Conservation (phyloP, 2,797 vertebrate species). For the Lithobates sylvaticus region DNA sequence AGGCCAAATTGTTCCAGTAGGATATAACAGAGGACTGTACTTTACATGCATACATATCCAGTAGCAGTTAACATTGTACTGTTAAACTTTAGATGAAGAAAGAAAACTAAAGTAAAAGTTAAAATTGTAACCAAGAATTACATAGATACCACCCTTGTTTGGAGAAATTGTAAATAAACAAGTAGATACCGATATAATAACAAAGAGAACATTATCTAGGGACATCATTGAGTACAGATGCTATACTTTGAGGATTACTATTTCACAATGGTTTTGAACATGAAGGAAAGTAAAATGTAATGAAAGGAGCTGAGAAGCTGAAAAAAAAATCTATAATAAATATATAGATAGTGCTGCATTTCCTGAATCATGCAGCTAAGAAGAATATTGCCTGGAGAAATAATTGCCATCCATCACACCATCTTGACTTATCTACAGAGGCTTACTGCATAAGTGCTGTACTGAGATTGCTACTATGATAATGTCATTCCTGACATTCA, state of each 20-base stretch:
- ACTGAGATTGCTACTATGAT: conserved; percentile 30
- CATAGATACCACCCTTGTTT: not conserved
- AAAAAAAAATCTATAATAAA: conserved; percentile 46
- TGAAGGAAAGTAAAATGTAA: conserved; percentile 44
- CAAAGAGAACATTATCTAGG: conserved; percentile 12
- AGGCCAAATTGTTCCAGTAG: too few species aligned
- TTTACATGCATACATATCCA: too few species aligned
- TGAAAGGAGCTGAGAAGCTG: conserved; percentile 33
- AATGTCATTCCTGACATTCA: conserved; percentile 28
- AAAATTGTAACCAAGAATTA: not conserved
- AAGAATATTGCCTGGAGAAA: conserved; percentile 50
- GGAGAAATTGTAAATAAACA: conserved; percentile 8
- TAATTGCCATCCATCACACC: conserved; percentile 56
- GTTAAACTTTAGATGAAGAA: too few species aligned
- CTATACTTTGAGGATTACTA: conserved; percentile 27
- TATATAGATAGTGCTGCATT: conserved; percentile 46
- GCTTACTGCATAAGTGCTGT: conserved; percentile 33
- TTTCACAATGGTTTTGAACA: conserved; percentile 34
- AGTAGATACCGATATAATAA: conserved; percentile 17
- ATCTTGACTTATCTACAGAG: conserved; percentile 49
- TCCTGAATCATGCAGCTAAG: conserved; percentile 38
- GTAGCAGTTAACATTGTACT: too few species aligned
- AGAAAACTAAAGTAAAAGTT: not conserved
- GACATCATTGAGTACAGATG: conserved; percentile 19
- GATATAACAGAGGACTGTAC: too few species aligned